Evolutionary conservation across 1,140 invertebrate species (phyloP).

Genomic region (Chelonus insularis): DNA sequence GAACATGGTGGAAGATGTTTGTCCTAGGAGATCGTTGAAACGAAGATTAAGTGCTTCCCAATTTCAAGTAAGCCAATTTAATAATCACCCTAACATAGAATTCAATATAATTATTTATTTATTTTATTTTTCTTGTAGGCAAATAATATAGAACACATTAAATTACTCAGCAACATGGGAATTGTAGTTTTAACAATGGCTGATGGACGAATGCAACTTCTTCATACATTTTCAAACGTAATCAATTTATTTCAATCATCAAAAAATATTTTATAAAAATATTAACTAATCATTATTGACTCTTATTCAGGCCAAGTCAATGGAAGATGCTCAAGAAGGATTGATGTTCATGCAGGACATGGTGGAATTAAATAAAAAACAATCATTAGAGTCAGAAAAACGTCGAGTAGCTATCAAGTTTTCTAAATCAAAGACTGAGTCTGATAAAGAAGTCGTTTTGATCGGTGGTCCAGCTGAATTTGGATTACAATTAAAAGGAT

Average conservation of each 20-base stretch:
- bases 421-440: constrained; percentile 44
- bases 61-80: constrained; percentile 72
- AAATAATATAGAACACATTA: constrained; percentile 87
- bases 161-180: constrained; percentile 89
- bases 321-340: constrained; percentile 88
- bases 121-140: constrained; percentile 61
- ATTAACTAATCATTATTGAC: no score
- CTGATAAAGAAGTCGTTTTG: constrained; percentile 57
- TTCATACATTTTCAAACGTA: constrained; percentile 84
- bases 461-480: constrained; percentile 91
- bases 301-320: constrained; percentile 75
- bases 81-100: no score
- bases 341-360: constrained; percentile 97
- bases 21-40: constrained; percentile 66
- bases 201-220: constrained; percentile 88
- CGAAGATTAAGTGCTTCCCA: constrained; percentile 72
- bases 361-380: constrained; percentile 83
- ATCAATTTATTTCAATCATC: no score
- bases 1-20: constrained; percentile 83
- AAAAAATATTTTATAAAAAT: no score
- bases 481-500: constrained; percentile 72
- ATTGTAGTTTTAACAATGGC: constrained; percentile 86
- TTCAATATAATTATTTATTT: no score
- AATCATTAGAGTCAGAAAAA: constrained; percentile 66
- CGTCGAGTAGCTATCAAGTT: constrained; percentile 65